Base-by-base conservation (phyloP, 1,140 invertebrate species). In the Venustaconcha ellipsiformis region DNA sequence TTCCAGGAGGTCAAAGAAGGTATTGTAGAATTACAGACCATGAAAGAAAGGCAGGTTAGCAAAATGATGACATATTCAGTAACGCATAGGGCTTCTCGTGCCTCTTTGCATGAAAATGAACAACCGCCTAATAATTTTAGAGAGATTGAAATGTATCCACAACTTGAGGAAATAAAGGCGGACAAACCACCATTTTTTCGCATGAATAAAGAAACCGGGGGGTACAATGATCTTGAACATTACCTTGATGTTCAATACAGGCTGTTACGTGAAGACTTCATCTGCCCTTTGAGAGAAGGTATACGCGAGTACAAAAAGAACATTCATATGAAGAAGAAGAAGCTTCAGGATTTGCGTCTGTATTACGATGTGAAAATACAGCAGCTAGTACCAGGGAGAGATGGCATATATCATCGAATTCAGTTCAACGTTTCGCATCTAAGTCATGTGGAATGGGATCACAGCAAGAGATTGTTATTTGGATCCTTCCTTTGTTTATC, bases 241-340 rank as follows among this genome's bases (percentile, higher is more conserved):
- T 96, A 96, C 84, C 88, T 96, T 12, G 94, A 95, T 83, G 91
- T 94, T 0, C 95, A 96, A 80, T 95, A 94, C 83, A 87, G 94
- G 14, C 88, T 96, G 11, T 85, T 96, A 56, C 87, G 94, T 17
- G 94, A 96, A 90, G 95, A 96, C 81, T 90, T 88, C 70, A 70
- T 89, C 63, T 63, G 76, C 14, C 86, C 89, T 26, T 67, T 91
- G n/a, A 71, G 89, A 79, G 74, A 82, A 30, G 89, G 89, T 58
- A 80, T 91, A 17, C 66, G 23, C 14, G 70, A 81, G 30, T 80
- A 80, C 57, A 30, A 76, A 12, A 14, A 57, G 23, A 26, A 69
- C 18, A 74, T 58, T n/a, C 37, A 64, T 8, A 62, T 26, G 5
- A 57, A 67, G 12, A 57, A 57, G 23, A 76, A 75, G 37, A 67